Percentiles rank a stretch among this genome's conserved stretches.
Conservation (phyloP, 2,113 vertebrate species). For the Eubucco bourcierii region DNA sequence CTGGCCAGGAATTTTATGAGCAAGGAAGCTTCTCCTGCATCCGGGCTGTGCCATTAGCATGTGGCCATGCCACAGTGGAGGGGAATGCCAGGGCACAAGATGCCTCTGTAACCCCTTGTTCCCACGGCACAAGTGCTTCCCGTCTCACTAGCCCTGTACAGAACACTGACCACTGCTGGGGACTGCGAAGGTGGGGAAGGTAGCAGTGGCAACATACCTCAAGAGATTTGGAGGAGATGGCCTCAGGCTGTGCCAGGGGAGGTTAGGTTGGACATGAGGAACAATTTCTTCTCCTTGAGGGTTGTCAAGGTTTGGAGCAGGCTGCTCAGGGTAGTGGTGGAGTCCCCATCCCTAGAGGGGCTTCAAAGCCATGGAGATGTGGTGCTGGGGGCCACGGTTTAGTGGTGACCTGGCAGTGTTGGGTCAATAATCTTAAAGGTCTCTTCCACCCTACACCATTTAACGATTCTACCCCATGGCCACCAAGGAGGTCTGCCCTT, state of each 20-base stretch:
- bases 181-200: fast-evolving
- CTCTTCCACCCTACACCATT: neutral
- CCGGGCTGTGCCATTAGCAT: neutral
- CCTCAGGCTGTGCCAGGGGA: neutral
- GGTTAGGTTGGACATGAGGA: neutral
- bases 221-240: neutral
- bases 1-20: neutral
- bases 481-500: neutral
- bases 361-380: neutral
- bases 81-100: neutral
- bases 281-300: neutral
- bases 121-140: neutral
- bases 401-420: neutral
- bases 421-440: neutral
- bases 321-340: neutral
- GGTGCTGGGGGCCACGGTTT: neutral
- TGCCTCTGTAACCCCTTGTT: fast-evolving
- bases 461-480: fast-evolving
- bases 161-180: fast-evolving
- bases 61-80: fast-evolving
- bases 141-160: neutral
- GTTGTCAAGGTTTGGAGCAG: neutral
- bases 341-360: neutral
- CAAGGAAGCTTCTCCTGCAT: neutral
- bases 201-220: fast-evolving